phyloP scores from a whole-genome alignment of 2,888 invertebrate genomes.

The Allophyes oxyacanthae region DNA sequence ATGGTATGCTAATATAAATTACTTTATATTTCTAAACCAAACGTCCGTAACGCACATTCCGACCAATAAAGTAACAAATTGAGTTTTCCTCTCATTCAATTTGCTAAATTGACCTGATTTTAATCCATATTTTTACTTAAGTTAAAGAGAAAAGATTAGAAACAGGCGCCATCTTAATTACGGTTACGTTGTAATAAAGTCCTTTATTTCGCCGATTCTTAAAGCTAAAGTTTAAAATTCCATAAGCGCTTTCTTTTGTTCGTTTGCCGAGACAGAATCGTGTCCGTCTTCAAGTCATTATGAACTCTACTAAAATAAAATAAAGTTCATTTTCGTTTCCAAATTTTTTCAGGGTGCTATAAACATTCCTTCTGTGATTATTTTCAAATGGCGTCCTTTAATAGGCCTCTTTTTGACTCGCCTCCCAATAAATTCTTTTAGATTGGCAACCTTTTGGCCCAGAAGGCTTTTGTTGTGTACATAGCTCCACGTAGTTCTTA shows the following conservation, averaged over 20 bases:
- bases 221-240: slow-evolving; percentile 42
- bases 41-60: no score
- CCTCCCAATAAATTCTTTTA: slow-evolving; percentile 29
- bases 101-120: slow-evolving; percentile 4
- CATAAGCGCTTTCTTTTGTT: slow-evolving; percentile 54
- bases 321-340: slow-evolving; percentile 11
- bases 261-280: slow-evolving; percentile 25
- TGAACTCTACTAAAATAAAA: slow-evolving; percentile 12
- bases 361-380: slow-evolving; percentile 32
- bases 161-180: slow-evolving; percentile 38
- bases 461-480: slow-evolving; percentile 5
- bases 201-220: slow-evolving; percentile 41
- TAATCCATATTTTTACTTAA: slow-evolving; percentile 21
- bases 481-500: not conserved
- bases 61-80: no score
- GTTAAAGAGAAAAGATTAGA: slow-evolving; percentile 32
- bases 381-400: slow-evolving; percentile 37
- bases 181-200: slow-evolving; percentile 45
- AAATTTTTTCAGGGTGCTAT: slow-evolving; percentile 2
- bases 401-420: slow-evolving; percentile 23
- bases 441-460: slow-evolving; percentile 12
- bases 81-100: no score
- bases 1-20: no score
- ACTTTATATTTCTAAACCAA: no score
- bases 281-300: slow-evolving; percentile 1